These are phyloP conservation scores for Dryadula phaetusa DNA, from an alignment of 2,888 invertebrate genomes.

Conservation along the genomic window DNA sequence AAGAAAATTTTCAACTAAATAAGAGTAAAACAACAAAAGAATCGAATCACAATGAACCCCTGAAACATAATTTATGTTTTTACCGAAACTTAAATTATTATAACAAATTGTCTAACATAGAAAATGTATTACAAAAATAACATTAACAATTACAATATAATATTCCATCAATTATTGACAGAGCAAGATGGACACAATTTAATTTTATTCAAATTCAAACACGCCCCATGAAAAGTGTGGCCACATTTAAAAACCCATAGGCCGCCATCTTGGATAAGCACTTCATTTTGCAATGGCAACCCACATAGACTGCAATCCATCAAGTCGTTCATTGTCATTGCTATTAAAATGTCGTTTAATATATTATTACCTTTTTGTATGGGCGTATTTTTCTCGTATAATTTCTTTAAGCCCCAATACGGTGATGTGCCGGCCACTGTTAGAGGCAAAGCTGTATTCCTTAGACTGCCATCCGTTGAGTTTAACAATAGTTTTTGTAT, in stretches of 20 bases:
- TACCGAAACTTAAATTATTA: no score
- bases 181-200: constrained; percentile 75
- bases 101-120: no score
- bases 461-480: constrained; percentile 58
- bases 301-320: constrained; percentile 83
- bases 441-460: constrained; percentile 75
- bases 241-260: constrained; percentile 86
- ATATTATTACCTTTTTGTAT: constrained; percentile 47
- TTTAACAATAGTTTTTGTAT: constrained; percentile 68
- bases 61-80: no score
- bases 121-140: no score
- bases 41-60: no score
- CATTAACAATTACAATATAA: no score
- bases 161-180: constrained; percentile 39
- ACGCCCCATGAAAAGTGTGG: constrained; percentile 86
- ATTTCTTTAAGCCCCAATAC: constrained; percentile 80
- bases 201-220: constrained; percentile 83
- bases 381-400: constrained; percentile 49
- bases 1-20: no score
- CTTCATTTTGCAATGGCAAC: constrained; percentile 83
- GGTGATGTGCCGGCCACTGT: constrained; percentile 69
- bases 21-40: no score
- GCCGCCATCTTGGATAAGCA: constrained; percentile 85
- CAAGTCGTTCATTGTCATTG: constrained; percentile 57
- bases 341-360: constrained; percentile 59